Evolutionary conservation across 2,113 vertebrate genomes (phyloP), one percentile per base, ranked within the genome.

Genomic region (Agapornis roseicollis): DNA sequence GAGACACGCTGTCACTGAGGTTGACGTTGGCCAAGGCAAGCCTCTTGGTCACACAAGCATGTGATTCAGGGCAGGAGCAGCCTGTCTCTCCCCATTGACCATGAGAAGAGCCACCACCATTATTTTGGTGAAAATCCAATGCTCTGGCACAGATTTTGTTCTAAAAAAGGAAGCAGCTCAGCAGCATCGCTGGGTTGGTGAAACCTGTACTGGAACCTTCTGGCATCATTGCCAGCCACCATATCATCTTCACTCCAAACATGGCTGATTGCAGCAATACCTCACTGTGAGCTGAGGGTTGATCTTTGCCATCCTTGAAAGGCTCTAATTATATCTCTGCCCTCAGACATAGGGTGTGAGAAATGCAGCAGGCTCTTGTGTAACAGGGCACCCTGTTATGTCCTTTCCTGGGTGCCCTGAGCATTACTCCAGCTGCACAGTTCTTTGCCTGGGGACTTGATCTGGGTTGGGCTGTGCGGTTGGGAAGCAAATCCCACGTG

Each of bases 31-130:
- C 65, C 66, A 42, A 46, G 25, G 31, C 64, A 68, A 39, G 64
- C 50, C 42, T 82, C 65, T 0, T 0, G 1, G 17, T 77, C 37
- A 35, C 39, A 52, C 0, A 0, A 56, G 31, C 0, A 0, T 61
- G n/a, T 35, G 39, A 44, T 85, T 68, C 5, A 55, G 37, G 10
- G 22, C 22, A 39, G 60, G 80, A 89, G n/a, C 70, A 89, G n/a
- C 44, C 52, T 28, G 14, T 29, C 56, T 87, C 37, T 89, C 35
- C 33, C 17, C 0, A 0, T 2, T 56, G 47, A 35, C 47, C 20
- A 6, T 39, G 7, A 63, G 60, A 72, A 72, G 20, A 89, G 33
- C 25, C 25, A 29, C 25, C 25, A 33, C 52, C 3, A 17, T 46
- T 80, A 44, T 7, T 42, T 52, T 68, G 39, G 35, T 55, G 64